Evolutionary conservation across 1,140 invertebrate genomes (phyloP).

Genomic region (Adelges cooleyi): DNA sequence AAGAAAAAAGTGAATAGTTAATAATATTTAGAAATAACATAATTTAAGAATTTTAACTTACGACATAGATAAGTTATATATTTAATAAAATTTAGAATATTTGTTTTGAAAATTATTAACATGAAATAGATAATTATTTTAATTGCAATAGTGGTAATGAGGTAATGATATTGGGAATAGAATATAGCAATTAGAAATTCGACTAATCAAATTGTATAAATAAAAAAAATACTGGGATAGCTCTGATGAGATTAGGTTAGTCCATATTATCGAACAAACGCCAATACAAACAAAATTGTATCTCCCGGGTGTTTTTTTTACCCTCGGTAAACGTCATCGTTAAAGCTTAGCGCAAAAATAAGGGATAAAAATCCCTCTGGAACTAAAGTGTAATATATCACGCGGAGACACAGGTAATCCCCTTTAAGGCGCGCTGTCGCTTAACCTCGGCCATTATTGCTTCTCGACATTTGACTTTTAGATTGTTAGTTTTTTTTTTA

Average conservation of each 20-base stretch:
- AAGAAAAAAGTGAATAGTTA: background rate
- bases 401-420: constrained; percentile 24
- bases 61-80: too few relatives aligned
- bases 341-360: constrained; percentile 18
- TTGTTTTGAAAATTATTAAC: too few relatives aligned
- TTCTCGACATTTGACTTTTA: constrained; percentile 29
- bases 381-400: constrained; percentile 24
- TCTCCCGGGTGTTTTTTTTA: background rate
- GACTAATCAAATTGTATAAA: too few relatives aligned
- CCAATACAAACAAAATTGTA: background rate
- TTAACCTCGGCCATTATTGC: constrained; percentile 27
- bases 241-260: too few relatives aligned
- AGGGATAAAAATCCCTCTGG: constrained; percentile 23
- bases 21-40: background rate
- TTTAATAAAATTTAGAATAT: too few relatives aligned
- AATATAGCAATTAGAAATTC: too few relatives aligned
- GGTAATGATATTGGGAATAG: too few relatives aligned
- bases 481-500: constrained; percentile 22
- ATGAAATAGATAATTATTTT: too few relatives aligned
- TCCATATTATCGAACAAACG: too few relatives aligned
- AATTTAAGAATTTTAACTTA: too few relatives aligned
- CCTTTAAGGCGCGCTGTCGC: constrained; percentile 23
- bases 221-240: too few relatives aligned
- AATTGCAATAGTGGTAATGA: too few relatives aligned
- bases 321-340: constrained; percentile 6